Base-by-base conservation (phyloP, 2,888 invertebrate species). In the Noctua janthe region DNA sequence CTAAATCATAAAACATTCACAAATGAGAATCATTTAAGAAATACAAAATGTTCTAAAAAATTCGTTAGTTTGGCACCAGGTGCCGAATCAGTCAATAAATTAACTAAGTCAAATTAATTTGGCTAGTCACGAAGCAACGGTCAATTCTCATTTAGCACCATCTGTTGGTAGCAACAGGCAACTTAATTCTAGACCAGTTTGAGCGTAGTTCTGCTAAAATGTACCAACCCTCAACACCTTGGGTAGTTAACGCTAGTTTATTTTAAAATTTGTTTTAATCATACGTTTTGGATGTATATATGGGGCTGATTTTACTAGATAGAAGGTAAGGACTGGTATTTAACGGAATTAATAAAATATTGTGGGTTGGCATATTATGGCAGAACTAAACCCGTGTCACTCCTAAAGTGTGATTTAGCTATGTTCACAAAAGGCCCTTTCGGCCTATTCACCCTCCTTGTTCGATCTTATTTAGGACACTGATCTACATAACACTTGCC, bases 1-100 rank as follows among this genome's bases (percentile, higher is more conserved):
- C 71, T 29, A 83, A 84, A 80, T 76, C 43, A 84, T 76, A 72
- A n/a, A 79, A 82, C 39, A 76, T 78, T 71, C 43, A 81, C 67
- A 70, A 71, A 85, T 76, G 47, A 76, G 49, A 82, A 82, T 85
- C 72, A 78, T 86, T 85, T 84, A 77, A 86, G 82, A 88, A 80
- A 75, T 80, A 81, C 56, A 85, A 66, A 86, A 90, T 87, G 87
- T 80, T 89, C 84, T 89, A 91, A 81, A 84, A 91, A 92, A 93
- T 91, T 92, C 91, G 91, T 88, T 92, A 88, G 81, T 88, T 88
- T 89, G 84, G 90, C 89, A 92, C 91, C 82, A 78, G 71, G 88
- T 88, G 84, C 86, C 85, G 74, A 77, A 76, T 90, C 89, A 91
- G 90, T 90, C 91, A 87, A 81, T 80, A 80, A 86, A 78, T 81